Evolutionary conservation across 1,140 invertebrate species (phyloP).

Genomic region (Artemia franciscana): DNA sequence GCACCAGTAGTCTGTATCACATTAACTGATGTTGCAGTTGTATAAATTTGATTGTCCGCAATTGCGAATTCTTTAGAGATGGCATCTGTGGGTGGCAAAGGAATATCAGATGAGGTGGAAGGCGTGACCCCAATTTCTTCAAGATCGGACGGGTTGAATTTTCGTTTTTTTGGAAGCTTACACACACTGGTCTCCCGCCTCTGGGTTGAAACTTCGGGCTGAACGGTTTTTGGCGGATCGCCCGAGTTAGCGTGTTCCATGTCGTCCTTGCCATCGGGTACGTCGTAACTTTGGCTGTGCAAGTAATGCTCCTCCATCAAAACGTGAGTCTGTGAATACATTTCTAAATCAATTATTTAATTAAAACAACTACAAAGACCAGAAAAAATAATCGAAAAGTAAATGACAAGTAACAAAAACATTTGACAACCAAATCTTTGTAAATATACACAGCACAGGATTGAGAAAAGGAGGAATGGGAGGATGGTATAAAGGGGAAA

Average conservation of each 20-base stretch:
- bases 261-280: background rate
- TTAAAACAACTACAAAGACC: too few species aligned
- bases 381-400: too few species aligned
- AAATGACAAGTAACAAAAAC: too few species aligned
- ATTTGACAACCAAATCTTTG: too few species aligned
- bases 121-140: slow-evolving; percentile 28
- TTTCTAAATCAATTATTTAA: too few species aligned
- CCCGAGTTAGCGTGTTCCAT: background rate
- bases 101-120: slow-evolving; percentile 16
- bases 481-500: too few species aligned
- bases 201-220: background rate
- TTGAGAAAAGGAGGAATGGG: too few species aligned
- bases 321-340: background rate
- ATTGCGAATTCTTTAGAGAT: background rate
- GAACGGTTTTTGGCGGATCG: background rate
- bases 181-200: slow-evolving; percentile 9
- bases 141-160: slow-evolving; percentile 57
- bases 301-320: background rate
- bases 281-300: background rate
- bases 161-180: slow-evolving; percentile 65
- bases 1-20: background rate
- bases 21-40: background rate
- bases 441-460: too few species aligned
- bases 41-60: background rate
- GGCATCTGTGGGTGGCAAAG: slow-evolving; percentile 1